Percentiles rank a stretch among this genome's conserved stretches.
phyloP scores from a whole-genome alignment of 1,140 invertebrate genomes.

The Charaxes varanes region DNA sequence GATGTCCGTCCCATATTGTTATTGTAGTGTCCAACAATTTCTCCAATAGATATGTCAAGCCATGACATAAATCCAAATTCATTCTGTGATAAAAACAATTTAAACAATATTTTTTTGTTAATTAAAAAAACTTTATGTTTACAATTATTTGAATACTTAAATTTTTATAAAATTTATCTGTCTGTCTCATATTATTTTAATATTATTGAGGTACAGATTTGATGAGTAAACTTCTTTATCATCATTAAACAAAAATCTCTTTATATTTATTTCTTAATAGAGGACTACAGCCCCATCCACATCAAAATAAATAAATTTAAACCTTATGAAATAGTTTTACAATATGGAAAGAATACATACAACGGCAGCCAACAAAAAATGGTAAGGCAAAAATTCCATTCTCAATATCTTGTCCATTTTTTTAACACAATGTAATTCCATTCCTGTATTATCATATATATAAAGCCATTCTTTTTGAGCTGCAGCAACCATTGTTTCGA shows the following conservation, averaged over 20 bases:
- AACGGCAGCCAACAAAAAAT: slow-evolving; percentile 93
- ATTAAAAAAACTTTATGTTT: no score
- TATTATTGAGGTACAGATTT: no score
- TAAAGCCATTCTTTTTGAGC: slow-evolving; percentile 98
- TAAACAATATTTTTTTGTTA: no score
- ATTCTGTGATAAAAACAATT: slow-evolving; percentile 74
- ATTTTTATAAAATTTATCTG: no score
- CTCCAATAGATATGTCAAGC: slow-evolving; percentile 96
- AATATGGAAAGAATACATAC: slow-evolving; percentile 77
- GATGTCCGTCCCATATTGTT: slow-evolving; percentile 84
- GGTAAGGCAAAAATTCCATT: slow-evolving; percentile 97
- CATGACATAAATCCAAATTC: slow-evolving; percentile 90
- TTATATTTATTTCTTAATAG: no score
- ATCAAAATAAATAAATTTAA: no score
- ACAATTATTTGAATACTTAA: no score
- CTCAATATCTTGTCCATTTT: slow-evolving; percentile 84
- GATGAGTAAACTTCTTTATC: no score
- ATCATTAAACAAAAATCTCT: no score
- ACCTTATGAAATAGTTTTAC: slow-evolving; percentile 3
- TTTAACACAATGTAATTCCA: slow-evolving; percentile 97
- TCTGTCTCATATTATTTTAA: no score
- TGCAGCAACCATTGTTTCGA: slow-evolving; percentile 97
- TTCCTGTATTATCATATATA: slow-evolving; percentile 97
- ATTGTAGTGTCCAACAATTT: slow-evolving; percentile 87
- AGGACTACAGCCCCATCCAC: no score